Percentiles rank a stretch among this genome's conserved stretches.
These are phyloP conservation scores for Muscicapa striata DNA, from an alignment of 2,797 vertebrate species.

Conservation along the genomic window DNA sequence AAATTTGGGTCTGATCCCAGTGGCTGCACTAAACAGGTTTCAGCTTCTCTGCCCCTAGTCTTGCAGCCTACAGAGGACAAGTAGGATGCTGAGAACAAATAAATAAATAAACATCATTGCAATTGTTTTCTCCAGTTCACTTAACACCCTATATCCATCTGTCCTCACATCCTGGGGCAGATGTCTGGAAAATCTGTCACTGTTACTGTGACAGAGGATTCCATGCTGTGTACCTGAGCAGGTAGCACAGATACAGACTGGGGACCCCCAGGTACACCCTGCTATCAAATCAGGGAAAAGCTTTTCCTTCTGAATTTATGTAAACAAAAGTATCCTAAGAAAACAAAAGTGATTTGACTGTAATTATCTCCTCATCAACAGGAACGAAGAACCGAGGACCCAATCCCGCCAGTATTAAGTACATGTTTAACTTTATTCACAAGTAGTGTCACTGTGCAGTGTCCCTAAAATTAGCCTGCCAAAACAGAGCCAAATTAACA, in stretches of 20 bases:
- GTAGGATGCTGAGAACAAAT: neutral
- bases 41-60: neutral
- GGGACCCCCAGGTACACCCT: too few species aligned
- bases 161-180: neutral
- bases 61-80: neutral
- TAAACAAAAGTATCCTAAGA: neutral
- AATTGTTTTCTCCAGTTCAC: neutral
- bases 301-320: neutral
- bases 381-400: neutral
- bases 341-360: neutral
- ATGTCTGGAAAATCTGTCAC: neutral
- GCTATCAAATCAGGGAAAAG: neutral
- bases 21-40: accelerated
- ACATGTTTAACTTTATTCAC: neutral
- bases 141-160: neutral
- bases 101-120: neutral
- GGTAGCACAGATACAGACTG: neutral
- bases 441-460: neutral
- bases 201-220: accelerated
- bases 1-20: neutral
- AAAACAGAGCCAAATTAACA: neutral
- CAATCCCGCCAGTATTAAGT: constrained; percentile 1
- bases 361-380: neutral
- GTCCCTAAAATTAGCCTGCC: neutral
- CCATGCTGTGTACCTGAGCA: neutral